Percentiles rank a stretch among this genome's conserved stretches.
Evolutionary conservation across 2,113 vertebrate genomes (phyloP).

Genomic region (Cinclus cinclus): DNA sequence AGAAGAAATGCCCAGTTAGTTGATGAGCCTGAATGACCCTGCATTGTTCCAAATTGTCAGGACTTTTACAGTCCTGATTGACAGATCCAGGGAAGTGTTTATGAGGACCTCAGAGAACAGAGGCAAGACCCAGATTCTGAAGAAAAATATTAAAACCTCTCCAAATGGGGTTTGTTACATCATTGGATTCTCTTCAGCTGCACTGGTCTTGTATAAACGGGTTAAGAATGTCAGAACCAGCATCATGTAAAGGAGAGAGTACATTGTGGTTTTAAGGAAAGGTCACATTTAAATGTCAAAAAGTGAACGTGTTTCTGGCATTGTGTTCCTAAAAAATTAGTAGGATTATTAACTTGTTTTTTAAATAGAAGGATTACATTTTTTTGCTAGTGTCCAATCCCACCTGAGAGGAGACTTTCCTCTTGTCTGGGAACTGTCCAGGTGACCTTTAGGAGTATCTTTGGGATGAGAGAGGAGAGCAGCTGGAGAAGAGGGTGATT

Average conservation of each 20-base stretch:
- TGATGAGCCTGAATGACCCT: background rate
- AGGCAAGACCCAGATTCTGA: background rate
- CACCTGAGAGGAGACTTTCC: background rate
- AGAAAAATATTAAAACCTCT: background rate
- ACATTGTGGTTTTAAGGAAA: background rate
- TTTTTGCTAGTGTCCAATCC: background rate
- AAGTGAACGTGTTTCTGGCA: background rate
- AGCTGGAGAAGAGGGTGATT: background rate
- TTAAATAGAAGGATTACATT: background rate
- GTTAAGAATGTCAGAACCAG: background rate
- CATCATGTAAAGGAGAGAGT: background rate
- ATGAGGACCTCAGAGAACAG: background rate
- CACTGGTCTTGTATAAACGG: background rate
- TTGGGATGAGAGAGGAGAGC: background rate
- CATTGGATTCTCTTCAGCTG: background rate
- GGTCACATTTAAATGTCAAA: slow-evolving; percentile 34
- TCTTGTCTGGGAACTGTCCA: background rate
- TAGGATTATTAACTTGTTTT: background rate
- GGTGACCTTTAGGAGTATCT: background rate
- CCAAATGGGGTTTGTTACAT: background rate
- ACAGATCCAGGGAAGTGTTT: background rate
- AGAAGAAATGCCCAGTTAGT: background rate
- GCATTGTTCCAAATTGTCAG: background rate
- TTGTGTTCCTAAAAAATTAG: background rate
- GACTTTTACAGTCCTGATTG: background rate